phyloP scores from a whole-genome alignment of 2,797 vertebrate species.

The Pseudocheirus occidentalis region DNA sequence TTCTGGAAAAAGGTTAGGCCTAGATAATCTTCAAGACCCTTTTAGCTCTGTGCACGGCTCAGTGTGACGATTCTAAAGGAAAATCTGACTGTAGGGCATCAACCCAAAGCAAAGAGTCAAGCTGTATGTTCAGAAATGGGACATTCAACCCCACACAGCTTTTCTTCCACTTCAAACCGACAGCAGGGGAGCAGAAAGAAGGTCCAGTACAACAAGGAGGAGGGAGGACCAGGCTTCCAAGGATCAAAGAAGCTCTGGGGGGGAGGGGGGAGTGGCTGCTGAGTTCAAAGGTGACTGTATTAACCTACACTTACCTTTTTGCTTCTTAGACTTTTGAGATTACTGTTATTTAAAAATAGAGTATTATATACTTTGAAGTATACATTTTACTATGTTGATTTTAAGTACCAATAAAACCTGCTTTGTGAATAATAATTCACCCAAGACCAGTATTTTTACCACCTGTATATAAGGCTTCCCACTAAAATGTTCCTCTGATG shows the following conservation, averaged over 20 bases:
- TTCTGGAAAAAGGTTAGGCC: neutral
- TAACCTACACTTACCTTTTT: constrained; percentile 37
- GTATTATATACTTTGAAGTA: neutral
- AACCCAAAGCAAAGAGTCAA: constrained; percentile 38
- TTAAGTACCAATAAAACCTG: constrained; percentile 44
- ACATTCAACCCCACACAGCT: constrained; percentile 27
- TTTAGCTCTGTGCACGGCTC: neutral
- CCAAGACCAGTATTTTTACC: constrained; percentile 39
- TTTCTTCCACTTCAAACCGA: constrained; percentile 9
- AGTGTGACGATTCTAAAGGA: constrained; percentile 41
- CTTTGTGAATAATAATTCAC: neutral
- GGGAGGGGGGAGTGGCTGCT: neutral
- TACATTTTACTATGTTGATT: constrained; percentile 40
- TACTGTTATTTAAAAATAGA: neutral
- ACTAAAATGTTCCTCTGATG: neutral
- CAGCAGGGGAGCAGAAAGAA: constrained; percentile 30
- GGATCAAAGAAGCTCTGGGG: constrained; percentile 8
- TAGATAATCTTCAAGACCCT: neutral
- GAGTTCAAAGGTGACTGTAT: constrained; percentile 38
- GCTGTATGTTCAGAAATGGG: constrained; percentile 7
- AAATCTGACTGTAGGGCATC: constrained; percentile 13
- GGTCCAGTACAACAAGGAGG: constrained; percentile 25
- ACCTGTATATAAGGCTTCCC: neutral
- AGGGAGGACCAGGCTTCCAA: constrained; percentile 40
- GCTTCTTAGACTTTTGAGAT: constrained; percentile 53